phyloP scores from a whole-genome alignment of 2,888 invertebrate genomes.

The Yponomeuta plumbellus region DNA sequence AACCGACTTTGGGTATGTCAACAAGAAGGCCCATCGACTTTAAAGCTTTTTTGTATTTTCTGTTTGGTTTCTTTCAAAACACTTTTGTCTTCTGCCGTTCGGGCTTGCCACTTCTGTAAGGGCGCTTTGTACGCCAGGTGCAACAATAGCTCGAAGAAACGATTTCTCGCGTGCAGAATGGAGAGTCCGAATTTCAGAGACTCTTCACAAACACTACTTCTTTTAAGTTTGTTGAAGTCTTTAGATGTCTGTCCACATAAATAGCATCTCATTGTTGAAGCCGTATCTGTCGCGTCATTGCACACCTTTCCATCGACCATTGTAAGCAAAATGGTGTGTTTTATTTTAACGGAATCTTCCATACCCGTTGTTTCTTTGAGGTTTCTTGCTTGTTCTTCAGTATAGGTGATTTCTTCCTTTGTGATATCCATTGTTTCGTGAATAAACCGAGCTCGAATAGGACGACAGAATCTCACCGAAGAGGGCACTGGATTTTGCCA shows the following conservation, averaged over 20 bases:
- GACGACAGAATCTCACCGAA: conserved; percentile 24
- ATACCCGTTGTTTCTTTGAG: not conserved
- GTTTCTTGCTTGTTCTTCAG: conserved; percentile 9
- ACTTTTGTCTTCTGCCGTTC: not conserved
- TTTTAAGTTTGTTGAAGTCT: conserved; percentile 19
- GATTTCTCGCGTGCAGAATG: conserved; percentile 4
- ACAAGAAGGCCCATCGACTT: conserved; percentile 21
- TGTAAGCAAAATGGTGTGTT: conserved; percentile 21
- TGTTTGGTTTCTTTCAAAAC: not conserved
- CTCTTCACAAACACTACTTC: not conserved
- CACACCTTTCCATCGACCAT: conserved; percentile 26
- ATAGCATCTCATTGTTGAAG: conserved; percentile 21
- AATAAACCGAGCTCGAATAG: conserved; percentile 21
- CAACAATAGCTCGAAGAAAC: conserved; percentile 6
- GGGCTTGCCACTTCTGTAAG: not conserved
- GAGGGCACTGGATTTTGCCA: conserved; percentile 31
- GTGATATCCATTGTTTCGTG: conserved; percentile 17
- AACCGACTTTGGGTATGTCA: conserved; percentile 31
- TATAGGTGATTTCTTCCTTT: conserved; percentile 21
- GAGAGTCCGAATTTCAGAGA: conserved; percentile 3
- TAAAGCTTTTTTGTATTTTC: not conserved
- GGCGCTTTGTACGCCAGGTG: not conserved
- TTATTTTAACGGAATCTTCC: conserved; percentile 10
- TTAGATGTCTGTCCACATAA: conserved; percentile 23
- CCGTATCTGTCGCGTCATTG: conserved; percentile 21